Percentiles rank a stretch among this genome's conserved stretches.
phyloP scores from a whole-genome alignment of 2,113 vertebrate genomes.

The Perca fluviatilis region DNA sequence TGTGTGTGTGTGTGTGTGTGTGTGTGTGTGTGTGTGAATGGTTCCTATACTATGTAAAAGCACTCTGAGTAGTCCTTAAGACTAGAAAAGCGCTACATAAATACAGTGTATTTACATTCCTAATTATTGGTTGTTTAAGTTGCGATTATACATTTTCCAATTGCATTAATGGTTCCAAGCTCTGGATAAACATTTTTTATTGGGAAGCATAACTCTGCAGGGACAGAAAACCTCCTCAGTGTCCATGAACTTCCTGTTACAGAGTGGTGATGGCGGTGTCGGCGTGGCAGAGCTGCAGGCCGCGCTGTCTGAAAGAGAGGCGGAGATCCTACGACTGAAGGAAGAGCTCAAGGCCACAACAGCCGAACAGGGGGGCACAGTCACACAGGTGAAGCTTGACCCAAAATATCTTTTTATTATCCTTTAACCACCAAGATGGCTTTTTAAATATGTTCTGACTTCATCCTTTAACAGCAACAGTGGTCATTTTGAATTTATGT shows the following conservation, averaged over 20 bases:
- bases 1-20: no score
- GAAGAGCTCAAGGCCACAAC: slow-evolving; percentile 32
- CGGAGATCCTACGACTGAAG: slow-evolving; percentile 60
- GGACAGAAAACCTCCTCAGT: neutral
- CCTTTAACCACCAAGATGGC: neutral
- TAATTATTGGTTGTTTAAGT: neutral
- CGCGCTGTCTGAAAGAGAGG: slow-evolving; percentile 61
- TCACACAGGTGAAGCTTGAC: slow-evolving; percentile 56
- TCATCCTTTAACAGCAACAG: neutral
- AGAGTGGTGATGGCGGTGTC: slow-evolving; percentile 3
- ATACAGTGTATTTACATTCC: no score
- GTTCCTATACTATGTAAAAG: no score
- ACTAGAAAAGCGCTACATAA: no score
- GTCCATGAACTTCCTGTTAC: slow-evolving; percentile 28
- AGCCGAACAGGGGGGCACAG: neutral
- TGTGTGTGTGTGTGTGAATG: no score
- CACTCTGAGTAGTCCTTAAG: no score
- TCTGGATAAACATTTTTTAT: neutral
- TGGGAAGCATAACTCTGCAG: neutral
- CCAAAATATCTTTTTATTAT: neutral
- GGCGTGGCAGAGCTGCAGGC: slow-evolving; percentile 44
- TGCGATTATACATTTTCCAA: neutral
- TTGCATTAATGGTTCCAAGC: neutral
- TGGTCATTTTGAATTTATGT: neutral
- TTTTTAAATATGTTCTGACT: neutral